A percentile compares a stretch with the other conserved stretches of the same genome.
phyloP scores from a whole-genome alignment of 1,140 invertebrate genomes.

The Saccostrea glomerata region DNA sequence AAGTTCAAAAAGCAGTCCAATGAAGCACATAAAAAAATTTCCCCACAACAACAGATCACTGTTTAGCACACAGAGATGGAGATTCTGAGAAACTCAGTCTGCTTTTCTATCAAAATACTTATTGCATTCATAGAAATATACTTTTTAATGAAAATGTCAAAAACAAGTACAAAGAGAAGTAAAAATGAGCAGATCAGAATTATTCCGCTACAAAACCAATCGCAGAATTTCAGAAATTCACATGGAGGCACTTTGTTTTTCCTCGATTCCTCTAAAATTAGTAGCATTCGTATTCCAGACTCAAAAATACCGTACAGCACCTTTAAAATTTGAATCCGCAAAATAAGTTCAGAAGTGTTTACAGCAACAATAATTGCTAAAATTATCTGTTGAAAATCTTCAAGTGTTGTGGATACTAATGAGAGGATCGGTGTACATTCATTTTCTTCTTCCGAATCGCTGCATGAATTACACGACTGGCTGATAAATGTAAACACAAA shows the following conservation, averaged over 20 bases:
- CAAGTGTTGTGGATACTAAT: background rate
- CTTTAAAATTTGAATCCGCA: background rate
- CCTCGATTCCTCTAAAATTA: background rate
- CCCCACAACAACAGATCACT: too few relatives aligned
- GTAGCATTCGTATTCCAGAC: background rate
- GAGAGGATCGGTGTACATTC: background rate
- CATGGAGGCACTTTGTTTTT: background rate
- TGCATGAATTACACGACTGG: background rate
- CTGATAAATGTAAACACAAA: background rate
- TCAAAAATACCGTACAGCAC: background rate
- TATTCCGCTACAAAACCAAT: background rate
- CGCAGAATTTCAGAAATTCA: background rate
- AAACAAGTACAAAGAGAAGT: background rate
- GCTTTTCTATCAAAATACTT: too few relatives aligned
- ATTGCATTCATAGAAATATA: too few relatives aligned
- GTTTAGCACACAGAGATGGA: too few relatives aligned
- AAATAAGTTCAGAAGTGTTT: background rate
- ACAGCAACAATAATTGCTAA: background rate
- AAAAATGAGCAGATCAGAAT: background rate
- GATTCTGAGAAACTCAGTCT: too few relatives aligned
- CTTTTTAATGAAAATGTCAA: too few relatives aligned
- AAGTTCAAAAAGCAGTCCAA: too few relatives aligned
- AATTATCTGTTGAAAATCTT: background rate
- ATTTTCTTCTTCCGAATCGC: background rate
- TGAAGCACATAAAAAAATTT: too few relatives aligned